A percentile compares a stretch with the other conserved stretches of the same genome.
Evolutionary conservation across 2,113 vertebrate genomes (phyloP).

Genomic region (Lathamus discolor): DNA sequence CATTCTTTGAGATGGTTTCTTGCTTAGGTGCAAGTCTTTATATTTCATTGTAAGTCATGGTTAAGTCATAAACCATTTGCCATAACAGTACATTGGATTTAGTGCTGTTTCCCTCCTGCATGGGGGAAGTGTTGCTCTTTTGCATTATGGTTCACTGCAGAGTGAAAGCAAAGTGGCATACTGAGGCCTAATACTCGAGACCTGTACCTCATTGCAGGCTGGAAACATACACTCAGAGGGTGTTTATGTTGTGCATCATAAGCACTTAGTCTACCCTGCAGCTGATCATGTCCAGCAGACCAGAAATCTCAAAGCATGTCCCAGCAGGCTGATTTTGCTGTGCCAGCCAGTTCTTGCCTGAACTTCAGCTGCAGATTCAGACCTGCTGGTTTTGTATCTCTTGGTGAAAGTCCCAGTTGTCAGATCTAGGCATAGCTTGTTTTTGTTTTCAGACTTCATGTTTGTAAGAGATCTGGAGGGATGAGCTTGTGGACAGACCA

Average conservation of each 20-base stretch:
- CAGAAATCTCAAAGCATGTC: background rate
- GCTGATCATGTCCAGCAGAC: background rate
- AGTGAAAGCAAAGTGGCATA: background rate
- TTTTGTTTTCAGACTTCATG: background rate
- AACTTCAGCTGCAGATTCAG: background rate
- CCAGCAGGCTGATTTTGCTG: background rate
- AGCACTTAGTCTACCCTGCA: background rate
- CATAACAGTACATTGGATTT: background rate
- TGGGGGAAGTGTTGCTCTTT: background rate
- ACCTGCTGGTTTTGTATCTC: background rate
- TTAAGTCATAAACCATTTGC: background rate
- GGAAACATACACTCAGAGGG: background rate
- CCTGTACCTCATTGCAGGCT: background rate
- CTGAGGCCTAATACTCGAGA: background rate
- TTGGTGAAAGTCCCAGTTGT: background rate
- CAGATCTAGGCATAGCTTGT: background rate
- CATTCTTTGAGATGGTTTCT: background rate
- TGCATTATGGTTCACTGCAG: background rate
- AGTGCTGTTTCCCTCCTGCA: background rate
- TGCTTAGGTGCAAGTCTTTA: background rate
- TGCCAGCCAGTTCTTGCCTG: background rate
- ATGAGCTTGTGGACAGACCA: background rate
- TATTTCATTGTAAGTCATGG: background rate
- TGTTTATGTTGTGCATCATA: background rate
- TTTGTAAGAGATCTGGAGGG: background rate